Percentiles rank a stretch among this genome's conserved stretches.
Conservation (phyloP, 2,113 vertebrate species). For the Barnardius zonarius region DNA sequence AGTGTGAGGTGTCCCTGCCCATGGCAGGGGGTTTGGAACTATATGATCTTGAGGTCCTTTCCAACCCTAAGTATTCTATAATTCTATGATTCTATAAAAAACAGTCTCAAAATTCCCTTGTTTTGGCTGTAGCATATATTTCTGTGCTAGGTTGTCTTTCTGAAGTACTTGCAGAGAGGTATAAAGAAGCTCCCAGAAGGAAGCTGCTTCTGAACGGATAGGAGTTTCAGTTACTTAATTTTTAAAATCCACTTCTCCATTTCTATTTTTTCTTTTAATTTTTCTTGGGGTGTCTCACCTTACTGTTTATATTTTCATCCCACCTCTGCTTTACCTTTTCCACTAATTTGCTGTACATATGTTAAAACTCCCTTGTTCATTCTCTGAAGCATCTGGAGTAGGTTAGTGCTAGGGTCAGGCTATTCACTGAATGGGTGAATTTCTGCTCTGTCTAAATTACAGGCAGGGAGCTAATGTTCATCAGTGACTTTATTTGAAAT, state of each 20-base stretch:
- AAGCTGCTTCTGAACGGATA: neutral
- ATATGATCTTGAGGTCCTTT: too few species aligned
- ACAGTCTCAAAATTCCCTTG: neutral
- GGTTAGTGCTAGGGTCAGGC: neutral
- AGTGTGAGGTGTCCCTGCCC: too few species aligned
- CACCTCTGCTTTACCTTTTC: neutral
- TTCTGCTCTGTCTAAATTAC: neutral
- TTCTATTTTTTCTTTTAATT: neutral
- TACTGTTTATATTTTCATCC: neutral
- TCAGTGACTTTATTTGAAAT: neutral
- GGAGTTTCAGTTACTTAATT: neutral
- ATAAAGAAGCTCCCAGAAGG: neutral
- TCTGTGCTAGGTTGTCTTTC: neutral
- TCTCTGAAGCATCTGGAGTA: neutral
- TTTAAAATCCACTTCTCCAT: neutral
- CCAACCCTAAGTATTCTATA: too few species aligned
- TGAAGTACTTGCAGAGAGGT: neutral
- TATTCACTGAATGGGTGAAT: neutral
- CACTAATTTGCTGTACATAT: rapidly evolving
- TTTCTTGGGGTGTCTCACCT: neutral
- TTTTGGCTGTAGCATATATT: neutral
- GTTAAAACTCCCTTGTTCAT: neutral
- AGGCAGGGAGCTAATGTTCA: neutral
- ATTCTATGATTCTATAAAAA: neutral
- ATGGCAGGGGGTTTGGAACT: too few species aligned